These are phyloP conservation scores for Furcifer pardalis DNA, from an alignment of 2,797 vertebrate species.

Conservation along the genomic window DNA sequence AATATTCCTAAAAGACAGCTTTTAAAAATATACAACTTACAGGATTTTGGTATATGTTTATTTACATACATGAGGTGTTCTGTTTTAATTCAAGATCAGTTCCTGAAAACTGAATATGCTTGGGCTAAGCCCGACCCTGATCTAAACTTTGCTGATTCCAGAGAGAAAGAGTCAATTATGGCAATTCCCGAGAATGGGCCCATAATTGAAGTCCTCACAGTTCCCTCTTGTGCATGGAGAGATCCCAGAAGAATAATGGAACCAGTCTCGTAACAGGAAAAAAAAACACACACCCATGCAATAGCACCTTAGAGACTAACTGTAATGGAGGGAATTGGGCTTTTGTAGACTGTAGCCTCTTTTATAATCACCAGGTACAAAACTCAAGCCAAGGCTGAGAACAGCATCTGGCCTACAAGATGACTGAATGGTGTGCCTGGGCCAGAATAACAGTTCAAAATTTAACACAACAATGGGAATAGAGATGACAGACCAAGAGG, in stretches of 20 bases:
- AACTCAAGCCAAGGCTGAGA: not conserved
- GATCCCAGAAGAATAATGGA: not conserved
- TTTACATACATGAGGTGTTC: slow-evolving; percentile 47
- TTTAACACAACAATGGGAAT: no score
- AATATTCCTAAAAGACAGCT: slow-evolving; percentile 37
- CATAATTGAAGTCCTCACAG: not conserved
- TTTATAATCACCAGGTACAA: not conserved
- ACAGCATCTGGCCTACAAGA: not conserved
- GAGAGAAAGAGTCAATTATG: no score
- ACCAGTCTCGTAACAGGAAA: not conserved
- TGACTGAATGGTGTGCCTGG: not conserved
- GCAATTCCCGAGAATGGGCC: not conserved
- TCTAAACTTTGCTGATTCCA: not conserved
- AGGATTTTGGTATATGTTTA: not conserved
- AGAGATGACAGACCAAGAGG: not conserved
- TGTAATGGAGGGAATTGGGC: not conserved
- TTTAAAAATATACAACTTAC: slow-evolving; percentile 43
- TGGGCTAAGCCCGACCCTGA: rapidly evolving
- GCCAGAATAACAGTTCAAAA: no score
- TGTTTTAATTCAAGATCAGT: slow-evolving; percentile 40
- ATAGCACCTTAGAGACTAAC: not conserved
- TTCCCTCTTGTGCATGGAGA: not conserved
- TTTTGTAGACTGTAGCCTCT: not conserved
- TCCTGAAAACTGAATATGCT: not conserved
- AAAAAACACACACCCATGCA: no score